Conservation (phyloP, 2,113 vertebrate genomes). For the Xerus inauris region DNA sequence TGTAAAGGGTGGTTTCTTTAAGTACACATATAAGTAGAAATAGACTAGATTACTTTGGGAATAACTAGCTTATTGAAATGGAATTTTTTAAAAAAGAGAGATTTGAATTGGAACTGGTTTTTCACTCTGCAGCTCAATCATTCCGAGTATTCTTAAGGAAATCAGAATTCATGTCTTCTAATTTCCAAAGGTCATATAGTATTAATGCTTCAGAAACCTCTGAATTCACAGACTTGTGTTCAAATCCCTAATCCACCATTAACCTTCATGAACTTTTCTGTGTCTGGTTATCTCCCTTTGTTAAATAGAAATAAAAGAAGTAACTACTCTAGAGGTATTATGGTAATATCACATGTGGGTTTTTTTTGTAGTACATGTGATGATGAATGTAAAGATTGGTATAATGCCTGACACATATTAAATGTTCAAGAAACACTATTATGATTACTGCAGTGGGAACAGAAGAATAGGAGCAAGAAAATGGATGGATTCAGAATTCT, state of each 20-base stretch:
- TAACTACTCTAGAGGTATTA: neutral
- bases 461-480: neutral
- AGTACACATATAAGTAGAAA: neutral
- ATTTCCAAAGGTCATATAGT: neutral
- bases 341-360: neutral
- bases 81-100: neutral
- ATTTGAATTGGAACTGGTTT: neutral
- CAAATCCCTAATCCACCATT: neutral
- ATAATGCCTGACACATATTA: neutral
- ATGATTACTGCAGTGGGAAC: neutral
- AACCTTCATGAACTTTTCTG: neutral
- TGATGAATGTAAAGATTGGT: neutral
- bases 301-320: slow-evolving; percentile 11
- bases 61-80: neutral
- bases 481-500: neutral
- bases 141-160: neutral
- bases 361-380: neutral
- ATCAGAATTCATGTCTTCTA: neutral
- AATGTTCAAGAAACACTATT: neutral
- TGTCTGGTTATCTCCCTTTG: neutral
- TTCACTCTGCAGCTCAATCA: neutral
- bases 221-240: neutral
- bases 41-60: neutral
- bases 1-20: neutral
- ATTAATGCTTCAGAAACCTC: neutral